Conservation (phyloP, 2,113 vertebrate genomes). For the Chaenocephalus aceratus region DNA sequence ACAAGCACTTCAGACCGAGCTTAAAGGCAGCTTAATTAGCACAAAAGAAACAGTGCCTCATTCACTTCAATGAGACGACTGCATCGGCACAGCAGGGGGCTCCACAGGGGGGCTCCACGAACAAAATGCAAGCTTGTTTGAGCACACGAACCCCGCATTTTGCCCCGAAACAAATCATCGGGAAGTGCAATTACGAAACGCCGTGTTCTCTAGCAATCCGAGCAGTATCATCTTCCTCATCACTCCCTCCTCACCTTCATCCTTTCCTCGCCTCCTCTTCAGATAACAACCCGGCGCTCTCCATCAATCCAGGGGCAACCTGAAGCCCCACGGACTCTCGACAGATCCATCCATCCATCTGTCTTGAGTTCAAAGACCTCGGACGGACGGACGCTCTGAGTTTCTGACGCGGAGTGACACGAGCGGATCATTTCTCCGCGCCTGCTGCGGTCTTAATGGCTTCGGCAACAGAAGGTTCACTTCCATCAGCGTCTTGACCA, state of each 20-base stretch:
- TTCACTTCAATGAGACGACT: conserved; percentile 20
- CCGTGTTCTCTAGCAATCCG: too few species aligned
- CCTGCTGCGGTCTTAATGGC: conserved; percentile 79
- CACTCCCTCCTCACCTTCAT: conserved; percentile 46
- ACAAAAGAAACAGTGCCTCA: neutral
- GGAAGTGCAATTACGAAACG: too few species aligned
- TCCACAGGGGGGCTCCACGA: neutral
- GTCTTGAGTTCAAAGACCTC: conserved; percentile 73
- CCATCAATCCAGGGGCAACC: conserved; percentile 62
- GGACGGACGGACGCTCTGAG: conserved; percentile 48
- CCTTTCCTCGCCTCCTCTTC: conserved; percentile 56
- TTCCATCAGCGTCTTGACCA: conserved; percentile 80
- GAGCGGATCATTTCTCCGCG: conserved; percentile 80
- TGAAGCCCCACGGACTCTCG: conserved; percentile 57
- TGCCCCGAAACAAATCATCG: too few species aligned
- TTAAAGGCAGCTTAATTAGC: neutral
- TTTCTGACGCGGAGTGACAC: conserved; percentile 80
- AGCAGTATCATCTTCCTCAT: conserved; percentile 23
- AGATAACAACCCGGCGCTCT: conserved; percentile 73
- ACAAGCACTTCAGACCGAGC: too few species aligned
- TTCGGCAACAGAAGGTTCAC: conserved; percentile 80
- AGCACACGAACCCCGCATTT: too few species aligned
- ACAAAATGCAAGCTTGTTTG: neutral
- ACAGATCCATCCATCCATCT: conserved; percentile 70
- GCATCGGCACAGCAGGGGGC: conserved; percentile 5